These are phyloP conservation scores for Hylyphantes graminicola DNA, from an alignment of 1,140 invertebrate species.

Conservation along the genomic window DNA sequence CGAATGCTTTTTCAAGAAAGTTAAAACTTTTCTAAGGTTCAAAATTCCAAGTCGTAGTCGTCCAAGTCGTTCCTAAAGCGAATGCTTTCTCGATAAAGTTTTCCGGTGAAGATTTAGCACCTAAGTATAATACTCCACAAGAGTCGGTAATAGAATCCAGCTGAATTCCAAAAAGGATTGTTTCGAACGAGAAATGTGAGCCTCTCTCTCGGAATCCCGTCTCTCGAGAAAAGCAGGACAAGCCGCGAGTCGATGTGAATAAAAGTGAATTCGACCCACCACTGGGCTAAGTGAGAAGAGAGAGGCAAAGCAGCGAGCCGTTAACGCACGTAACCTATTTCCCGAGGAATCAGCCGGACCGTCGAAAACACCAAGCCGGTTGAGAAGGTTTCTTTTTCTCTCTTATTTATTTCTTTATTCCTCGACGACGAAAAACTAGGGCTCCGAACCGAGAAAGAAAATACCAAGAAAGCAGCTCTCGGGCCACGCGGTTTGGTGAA, in stretches of 20 bases:
- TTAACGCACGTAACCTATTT: slow-evolving; percentile 56
- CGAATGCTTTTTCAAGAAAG: too few species aligned
- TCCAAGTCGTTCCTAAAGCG: too few species aligned
- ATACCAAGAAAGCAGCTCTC: slow-evolving; percentile 5
- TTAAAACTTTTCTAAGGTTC: too few species aligned
- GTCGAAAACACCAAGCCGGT: slow-evolving; percentile 45
- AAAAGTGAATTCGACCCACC: slow-evolving; percentile 55
- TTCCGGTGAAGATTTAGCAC: too few species aligned
- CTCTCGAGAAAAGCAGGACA: slow-evolving; percentile 27
- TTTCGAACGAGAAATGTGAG: neutral
- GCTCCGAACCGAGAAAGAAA: slow-evolving; percentile 43
- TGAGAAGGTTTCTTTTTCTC: slow-evolving; percentile 43
- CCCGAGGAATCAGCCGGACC: slow-evolving; percentile 55
- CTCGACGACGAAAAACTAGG: slow-evolving; percentile 39
- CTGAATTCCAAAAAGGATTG: too few species aligned
- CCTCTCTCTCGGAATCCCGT: too few species aligned
- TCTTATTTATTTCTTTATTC: slow-evolving; percentile 21
- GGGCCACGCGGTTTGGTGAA: slow-evolving; percentile 23
- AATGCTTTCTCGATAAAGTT: too few species aligned
- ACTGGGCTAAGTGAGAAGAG: slow-evolving; percentile 40
- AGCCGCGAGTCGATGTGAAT: slow-evolving; percentile 27
- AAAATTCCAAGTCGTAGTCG: too few species aligned
- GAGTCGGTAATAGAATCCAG: too few species aligned
- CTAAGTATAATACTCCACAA: too few species aligned
- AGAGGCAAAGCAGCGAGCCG: slow-evolving; percentile 42